These are phyloP conservation scores for Halcyon chelicuti DNA, from an alignment of 2,797 vertebrate species.

Conservation along the genomic window DNA sequence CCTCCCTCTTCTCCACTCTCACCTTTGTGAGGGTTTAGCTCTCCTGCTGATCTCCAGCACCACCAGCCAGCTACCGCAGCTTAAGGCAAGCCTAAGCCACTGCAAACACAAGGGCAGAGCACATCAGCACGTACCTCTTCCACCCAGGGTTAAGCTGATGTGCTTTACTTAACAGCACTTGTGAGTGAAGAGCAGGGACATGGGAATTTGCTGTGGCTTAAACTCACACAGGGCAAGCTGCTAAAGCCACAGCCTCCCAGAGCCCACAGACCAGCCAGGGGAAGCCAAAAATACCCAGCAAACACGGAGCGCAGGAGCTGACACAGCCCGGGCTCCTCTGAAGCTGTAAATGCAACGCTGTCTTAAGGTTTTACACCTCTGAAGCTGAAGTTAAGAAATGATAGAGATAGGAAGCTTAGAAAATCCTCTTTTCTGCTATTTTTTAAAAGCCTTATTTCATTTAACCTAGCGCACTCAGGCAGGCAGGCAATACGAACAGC, in stretches of 20 bases:
- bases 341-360: neutral
- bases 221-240: neutral
- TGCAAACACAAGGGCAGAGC: neutral
- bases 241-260: neutral
- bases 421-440: slow-evolving; percentile 8
- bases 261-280: neutral
- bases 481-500: neutral
- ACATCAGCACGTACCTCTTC: neutral
- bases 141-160: slow-evolving; percentile 9
- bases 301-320: neutral
- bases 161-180: slow-evolving; percentile 40
- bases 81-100: slow-evolving; percentile 31
- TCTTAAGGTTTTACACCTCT: neutral
- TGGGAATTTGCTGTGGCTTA: slow-evolving; percentile 34
- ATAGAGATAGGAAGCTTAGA: neutral
- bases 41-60: neutral
- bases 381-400: slow-evolving; percentile 2
- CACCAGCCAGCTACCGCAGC: neutral
- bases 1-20: neutral
- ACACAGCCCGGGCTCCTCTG: accelerated
- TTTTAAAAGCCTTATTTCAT: neutral
- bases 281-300: neutral
- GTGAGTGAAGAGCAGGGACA: neutral
- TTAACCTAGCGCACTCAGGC: neutral
- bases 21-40: neutral